Evolutionary conservation across 2,797 vertebrate species (phyloP), one percentile per base, ranked within the genome.

Genomic region (Holocentrus rufus): DNA sequence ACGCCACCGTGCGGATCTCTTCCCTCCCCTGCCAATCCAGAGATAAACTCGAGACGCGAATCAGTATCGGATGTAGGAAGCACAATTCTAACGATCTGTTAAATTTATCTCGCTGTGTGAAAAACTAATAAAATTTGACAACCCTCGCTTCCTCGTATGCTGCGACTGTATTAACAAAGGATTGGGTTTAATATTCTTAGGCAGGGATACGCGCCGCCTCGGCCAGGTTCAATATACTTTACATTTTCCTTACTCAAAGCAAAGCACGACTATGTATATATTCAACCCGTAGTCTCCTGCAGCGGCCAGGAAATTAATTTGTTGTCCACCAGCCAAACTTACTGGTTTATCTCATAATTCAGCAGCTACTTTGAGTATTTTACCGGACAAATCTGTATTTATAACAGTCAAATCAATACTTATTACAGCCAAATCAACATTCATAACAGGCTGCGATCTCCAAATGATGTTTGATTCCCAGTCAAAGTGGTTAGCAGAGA

Each of bases 311-410:
- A 34, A 34, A 34, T 7, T 34, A 34, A 34, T 34, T 5, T 39
- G 6, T 39, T 39, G 7, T 39, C 20, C 47, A 60, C 1, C 18
- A 36, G 70, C 53, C 15, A 59, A 42, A 65, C 34, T 15, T 0
- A 1, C 4, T 42, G 3, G 13, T 54, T 65, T 54, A 62, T 55
- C 68, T 22, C 42, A 46, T 15, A 39, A 20, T 64, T 69, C 44
- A 76, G 66, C 59, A 25, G 65, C 31, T 63, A 54, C 54, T 79
- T 67, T 60, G n/a, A 72, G 31, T 25, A n/a, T 74, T 83, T 77
- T 62, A 74, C 66, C 54, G 75, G 66, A 67, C 47, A 20, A 50
- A 69, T 64, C 15, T n/a, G 72, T 58, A 49, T 75, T 44, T 56
- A 53, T 2, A 39, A 39, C 9, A 39, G 11, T 1, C 36, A n/a